Conservation (phyloP, 1,140 invertebrate genomes). For the Halyomorpha halys region DNA sequence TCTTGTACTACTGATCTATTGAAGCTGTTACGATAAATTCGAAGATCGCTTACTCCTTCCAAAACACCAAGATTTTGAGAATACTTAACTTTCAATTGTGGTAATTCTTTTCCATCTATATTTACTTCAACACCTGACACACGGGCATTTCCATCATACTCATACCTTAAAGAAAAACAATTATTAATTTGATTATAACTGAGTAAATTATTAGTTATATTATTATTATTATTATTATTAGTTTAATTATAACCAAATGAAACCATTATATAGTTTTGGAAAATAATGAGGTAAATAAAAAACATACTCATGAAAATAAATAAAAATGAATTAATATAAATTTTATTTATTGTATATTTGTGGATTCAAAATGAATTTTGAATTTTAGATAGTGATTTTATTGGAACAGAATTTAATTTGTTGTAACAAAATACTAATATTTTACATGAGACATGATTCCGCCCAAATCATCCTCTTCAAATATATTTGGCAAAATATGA, state of each 20-base stretch:
- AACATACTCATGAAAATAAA: too few species aligned
- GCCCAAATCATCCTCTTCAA: too few species aligned
- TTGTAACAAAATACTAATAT: too few species aligned
- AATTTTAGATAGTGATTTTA: neutral
- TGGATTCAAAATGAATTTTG: neutral
- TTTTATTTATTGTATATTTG: too few species aligned
- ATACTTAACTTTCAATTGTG: conserved; percentile 65
- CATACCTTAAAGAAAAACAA: conserved; percentile 48
- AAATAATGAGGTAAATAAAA: too few species aligned
- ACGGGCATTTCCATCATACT: conserved; percentile 79
- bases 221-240: too few species aligned
- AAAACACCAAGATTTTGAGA: conserved; percentile 75
- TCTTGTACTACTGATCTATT: conserved; percentile 82
- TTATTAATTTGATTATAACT: neutral
- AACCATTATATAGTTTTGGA: too few species aligned
- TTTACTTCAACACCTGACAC: conserved; percentile 77
- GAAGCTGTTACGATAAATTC: conserved; percentile 73
- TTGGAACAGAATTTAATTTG: neutral
- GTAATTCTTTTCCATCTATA: conserved; percentile 67
- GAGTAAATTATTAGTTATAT: too few species aligned
- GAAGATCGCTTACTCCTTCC: conserved; percentile 72
- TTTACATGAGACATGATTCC: too few species aligned
- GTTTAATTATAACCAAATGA: too few species aligned
- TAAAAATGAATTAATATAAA: neutral
- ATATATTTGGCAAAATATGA: too few species aligned